Conservation (phyloP, 2,888 invertebrate species). For the Aradus depressus region DNA sequence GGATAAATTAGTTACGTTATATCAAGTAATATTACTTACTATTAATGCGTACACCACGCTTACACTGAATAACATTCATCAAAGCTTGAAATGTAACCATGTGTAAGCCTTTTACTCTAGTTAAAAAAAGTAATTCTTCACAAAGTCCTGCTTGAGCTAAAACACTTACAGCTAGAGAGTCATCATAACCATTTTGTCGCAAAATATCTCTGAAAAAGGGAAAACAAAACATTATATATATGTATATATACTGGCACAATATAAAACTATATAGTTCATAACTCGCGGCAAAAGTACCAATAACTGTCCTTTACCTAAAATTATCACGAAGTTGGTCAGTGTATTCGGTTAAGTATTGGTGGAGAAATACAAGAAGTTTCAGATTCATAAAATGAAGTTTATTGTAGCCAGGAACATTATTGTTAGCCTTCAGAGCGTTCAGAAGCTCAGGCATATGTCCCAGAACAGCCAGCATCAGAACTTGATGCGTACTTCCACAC, state of each 20-base stretch:
- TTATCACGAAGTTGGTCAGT: constrained; percentile 7
- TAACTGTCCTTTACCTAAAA: constrained; percentile 12
- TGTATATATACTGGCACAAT: neutral
- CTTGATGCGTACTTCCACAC: constrained; percentile 20
- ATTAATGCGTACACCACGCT: constrained; percentile 15
- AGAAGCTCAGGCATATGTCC: constrained; percentile 22
- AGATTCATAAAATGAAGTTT: constrained; percentile 22
- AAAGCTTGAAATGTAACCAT: constrained; percentile 46
- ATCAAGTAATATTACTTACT: no score
- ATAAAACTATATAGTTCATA: no score
- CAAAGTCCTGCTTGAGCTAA: constrained; percentile 51
- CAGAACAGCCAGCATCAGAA: constrained; percentile 21
- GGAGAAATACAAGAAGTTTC: constrained; percentile 21
- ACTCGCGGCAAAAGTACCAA: no score
- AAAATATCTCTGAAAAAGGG: constrained; percentile 41
- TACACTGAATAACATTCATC: constrained; percentile 40
- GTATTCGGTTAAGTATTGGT: constrained; percentile 18
- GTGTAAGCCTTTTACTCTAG: constrained; percentile 43
- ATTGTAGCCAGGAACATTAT: constrained; percentile 8
- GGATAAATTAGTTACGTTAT: no score
- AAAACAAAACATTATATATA: neutral
- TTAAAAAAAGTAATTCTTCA: constrained; percentile 46
- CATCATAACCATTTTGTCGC: constrained; percentile 44
- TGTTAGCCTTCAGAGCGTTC: constrained; percentile 13
- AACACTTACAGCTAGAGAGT: constrained; percentile 49